Evolutionary conservation across 2,113 vertebrate genomes (phyloP).

Genomic region (Lathamus discolor): DNA sequence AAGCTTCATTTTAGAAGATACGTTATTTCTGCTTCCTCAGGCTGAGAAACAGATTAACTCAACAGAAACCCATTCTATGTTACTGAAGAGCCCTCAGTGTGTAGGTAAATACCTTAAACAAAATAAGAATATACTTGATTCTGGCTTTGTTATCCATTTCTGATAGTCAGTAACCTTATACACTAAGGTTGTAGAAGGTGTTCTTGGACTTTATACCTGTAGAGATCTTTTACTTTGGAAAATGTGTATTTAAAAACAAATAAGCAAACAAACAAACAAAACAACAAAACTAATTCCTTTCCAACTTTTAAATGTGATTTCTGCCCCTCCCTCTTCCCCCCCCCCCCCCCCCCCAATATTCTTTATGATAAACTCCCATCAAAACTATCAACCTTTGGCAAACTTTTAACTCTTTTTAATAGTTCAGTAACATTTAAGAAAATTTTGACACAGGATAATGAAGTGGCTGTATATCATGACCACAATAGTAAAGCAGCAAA

Average conservation of each 20-base stretch:
- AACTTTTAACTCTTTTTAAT: background rate
- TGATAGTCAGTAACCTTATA: background rate
- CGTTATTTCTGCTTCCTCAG: background rate
- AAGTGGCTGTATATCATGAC: background rate
- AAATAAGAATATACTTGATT: background rate
- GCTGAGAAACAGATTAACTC: background rate
- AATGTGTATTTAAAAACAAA: background rate
- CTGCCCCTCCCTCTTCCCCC: no score
- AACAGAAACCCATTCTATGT: background rate
- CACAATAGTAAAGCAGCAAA: background rate
- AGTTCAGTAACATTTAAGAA: background rate
- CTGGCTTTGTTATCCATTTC: background rate
- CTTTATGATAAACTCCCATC: background rate
- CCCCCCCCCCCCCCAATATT: background rate
- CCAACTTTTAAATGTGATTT: background rate
- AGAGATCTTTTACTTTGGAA: background rate
- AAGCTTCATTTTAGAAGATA: background rate
- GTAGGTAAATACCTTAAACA: background rate
- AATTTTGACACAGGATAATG: background rate
- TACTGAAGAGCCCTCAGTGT: background rate
- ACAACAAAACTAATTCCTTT: background rate
- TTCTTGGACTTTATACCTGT: background rate
- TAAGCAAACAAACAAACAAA: background rate
- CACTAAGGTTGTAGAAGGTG: background rate
- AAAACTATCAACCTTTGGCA: fast-evolving